Base-by-base conservation (phyloP, 2,888 invertebrate species). In the Amaurobius ferox region DNA sequence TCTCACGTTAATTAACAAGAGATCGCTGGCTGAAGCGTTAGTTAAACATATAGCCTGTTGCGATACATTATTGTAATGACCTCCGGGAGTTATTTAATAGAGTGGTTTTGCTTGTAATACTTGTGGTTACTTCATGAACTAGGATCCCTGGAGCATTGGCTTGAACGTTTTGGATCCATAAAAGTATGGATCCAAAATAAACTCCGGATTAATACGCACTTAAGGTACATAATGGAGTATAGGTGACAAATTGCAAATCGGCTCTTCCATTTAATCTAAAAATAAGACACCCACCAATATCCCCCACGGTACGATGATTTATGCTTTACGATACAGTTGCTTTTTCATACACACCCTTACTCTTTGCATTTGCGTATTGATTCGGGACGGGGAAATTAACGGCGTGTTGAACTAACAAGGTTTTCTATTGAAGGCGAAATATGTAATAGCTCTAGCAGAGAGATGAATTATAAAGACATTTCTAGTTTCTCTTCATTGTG, bases 191-290 rank as follows among this genome's bases (percentile, higher is more conserved):
- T 83, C 76, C 55, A 85, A 85, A 85, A 85, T 85, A 85, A 85
- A 66, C 76, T 77, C 9, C 28, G 83, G 48, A 85, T 85, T 85
- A 85, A 85, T 85, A 85, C 83, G 71, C 83, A 72, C 83, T 85
- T 85, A 85, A 77, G 70, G 35, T 77, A 77, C 83, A 86, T 86
- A 86, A 86, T 86, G 85, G 85, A 79, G 62, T 66, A 29, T 16
- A 73, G 79, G 86, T 86, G 86, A 79, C 79, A 79, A 86, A 85
- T 85, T 85, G 85, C 72, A 78, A 85, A 86, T 86, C 86, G 79
- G 73, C 74, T 86, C 44, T 44, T 44, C 67, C 79, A 44, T 86
- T 83, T 79, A 86, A 86, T 79, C 86, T 73, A 78, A 86, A 86
- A 86, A 86, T 86, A 86, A 86, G 55, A 73, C 44, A 39, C 85